Evolutionary conservation across 2,113 vertebrate species (phyloP).

Genomic region (Ammodytes dubius): DNA sequence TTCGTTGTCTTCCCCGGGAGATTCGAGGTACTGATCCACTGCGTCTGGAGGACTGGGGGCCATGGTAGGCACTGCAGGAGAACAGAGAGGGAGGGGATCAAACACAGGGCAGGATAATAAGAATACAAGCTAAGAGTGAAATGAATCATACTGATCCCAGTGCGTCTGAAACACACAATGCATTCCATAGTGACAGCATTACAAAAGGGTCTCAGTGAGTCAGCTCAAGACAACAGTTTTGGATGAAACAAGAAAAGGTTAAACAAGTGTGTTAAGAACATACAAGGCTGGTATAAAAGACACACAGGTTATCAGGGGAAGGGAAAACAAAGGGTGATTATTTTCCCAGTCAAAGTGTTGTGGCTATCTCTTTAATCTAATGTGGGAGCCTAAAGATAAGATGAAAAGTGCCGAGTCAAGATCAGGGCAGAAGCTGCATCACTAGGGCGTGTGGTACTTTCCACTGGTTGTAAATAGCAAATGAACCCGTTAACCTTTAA

Average conservation of each 20-base stretch:
- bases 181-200: not conserved
- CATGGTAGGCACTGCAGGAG: constrained; percentile 85
- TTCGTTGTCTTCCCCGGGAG: constrained; percentile 93
- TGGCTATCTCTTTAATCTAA: constrained; percentile 41
- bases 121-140: not conserved
- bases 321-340: constrained; percentile 7
- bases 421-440: constrained; percentile 58
- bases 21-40: constrained; percentile 95
- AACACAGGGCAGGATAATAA: not conserved
- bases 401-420: constrained; percentile 60
- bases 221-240: constrained; percentile 20
- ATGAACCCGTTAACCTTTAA: constrained; percentile 46
- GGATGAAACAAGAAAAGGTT: not conserved
- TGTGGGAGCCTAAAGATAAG: constrained; percentile 68
- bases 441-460: constrained; percentile 40
- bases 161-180: constrained; percentile 7
- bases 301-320: constrained; percentile 22
- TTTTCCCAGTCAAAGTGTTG: constrained; percentile 38
- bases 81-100: constrained; percentile 22
- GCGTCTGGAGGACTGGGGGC: constrained; percentile 92
- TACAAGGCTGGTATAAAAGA: not conserved
- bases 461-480: constrained; percentile 54
- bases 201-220: constrained; percentile 2
- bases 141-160: constrained; percentile 39
- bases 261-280: constrained; percentile 32